Base-by-base conservation (phyloP, 2,113 vertebrate genomes). In the Bos javanicus region DNA sequence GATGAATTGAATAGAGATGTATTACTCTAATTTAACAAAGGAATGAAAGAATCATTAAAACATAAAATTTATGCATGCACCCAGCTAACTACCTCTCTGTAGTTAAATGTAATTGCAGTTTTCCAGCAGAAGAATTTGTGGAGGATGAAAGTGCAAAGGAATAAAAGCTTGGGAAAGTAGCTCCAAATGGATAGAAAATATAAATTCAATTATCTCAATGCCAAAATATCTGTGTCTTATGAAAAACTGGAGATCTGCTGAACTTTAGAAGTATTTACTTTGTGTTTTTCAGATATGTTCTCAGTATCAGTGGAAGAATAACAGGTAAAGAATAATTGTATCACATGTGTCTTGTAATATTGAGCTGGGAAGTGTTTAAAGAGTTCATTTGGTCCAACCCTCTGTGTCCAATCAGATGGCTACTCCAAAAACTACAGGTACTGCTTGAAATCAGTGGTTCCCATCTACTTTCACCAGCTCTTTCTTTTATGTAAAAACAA, bases 141-240 rank as follows among this genome's bases (percentile, higher is more conserved):
- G 48, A 95, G 90, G 96, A 96, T 76, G 91, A 94, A 94, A 97
- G 95, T 90, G 86, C 95, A 64, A 85, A 97, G 84, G 86, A 52
- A 97, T 90, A 95, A 96, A 96, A 15, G 1, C 83, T 96, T 90
- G 28, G 25, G 57, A 83, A 97, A 87, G 78, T 50, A 97, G 36
- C 64, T 59, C 54, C 52, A 92, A 92, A 83, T 62, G 62, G 60
- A 90, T 94, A 94, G 94, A 94, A 98, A 95, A 89, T 96, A 90
- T 89, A 81, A 98, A 97, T 80, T 96, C 95, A 96, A 92, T 93
- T 97, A 97, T 91, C 17, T 91, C 50, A 78, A 83, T n/a, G 43
- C 71, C n/a, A 93, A 96, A 25, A 91, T 60, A 84, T 91, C 48
- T 97, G 87, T 97, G 96, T 95, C 87, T 96, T 88, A 87, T 97